Evolutionary conservation across 2,888 invertebrate species (phyloP), one percentile per base, ranked within the genome.

Genomic region (Aphidoletes aphidimyza): DNA sequence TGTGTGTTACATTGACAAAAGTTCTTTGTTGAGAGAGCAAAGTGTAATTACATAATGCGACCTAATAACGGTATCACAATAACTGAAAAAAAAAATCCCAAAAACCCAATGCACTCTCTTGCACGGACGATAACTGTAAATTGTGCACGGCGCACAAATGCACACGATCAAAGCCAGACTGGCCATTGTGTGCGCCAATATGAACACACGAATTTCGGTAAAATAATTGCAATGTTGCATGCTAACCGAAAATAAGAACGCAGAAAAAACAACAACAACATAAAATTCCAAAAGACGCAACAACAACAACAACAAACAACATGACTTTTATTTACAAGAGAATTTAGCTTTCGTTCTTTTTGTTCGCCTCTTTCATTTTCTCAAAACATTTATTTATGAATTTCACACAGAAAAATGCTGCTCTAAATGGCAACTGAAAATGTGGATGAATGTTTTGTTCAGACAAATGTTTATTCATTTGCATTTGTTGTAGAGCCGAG

Each of bases 11-110:
- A n/a, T n/a, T n/a, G n/a, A n/a, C n/a, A n/a, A n/a, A n/a, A n/a
- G n/a, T n/a, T n/a, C n/a, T n/a, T n/a, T n/a, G n/a, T n/a, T n/a
- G 47, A 14, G 6, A 54, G 26, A 26, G 5, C 22, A 26, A 11
- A 5, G 30, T 69, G 30, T 30, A 30, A n/a, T 34, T 69, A 69
- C 30, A 69, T 69, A 69, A 69, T 14, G 30, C 69, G 30, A 69
- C 69, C 69, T 69, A 69, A 69, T 69, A 69, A 69, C 69, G 69
- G 69, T 69, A 69, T 69, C 30, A 17, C 8, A 54, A 54, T 2
- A 69, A 69, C 69, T 30, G 17, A 69, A 69, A n/a, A n/a, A n/a
- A n/a, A n/a, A 69, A 69, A 69, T 69, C 69, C n/a, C n/a, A n/a
- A n/a, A 69, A 22, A 54, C 54, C 47, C 22, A 54, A 54, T 22